Percentiles rank a stretch among this genome's conserved stretches.
Evolutionary conservation across 2,113 vertebrate species (phyloP).

Genomic region (Lampris incognitus): DNA sequence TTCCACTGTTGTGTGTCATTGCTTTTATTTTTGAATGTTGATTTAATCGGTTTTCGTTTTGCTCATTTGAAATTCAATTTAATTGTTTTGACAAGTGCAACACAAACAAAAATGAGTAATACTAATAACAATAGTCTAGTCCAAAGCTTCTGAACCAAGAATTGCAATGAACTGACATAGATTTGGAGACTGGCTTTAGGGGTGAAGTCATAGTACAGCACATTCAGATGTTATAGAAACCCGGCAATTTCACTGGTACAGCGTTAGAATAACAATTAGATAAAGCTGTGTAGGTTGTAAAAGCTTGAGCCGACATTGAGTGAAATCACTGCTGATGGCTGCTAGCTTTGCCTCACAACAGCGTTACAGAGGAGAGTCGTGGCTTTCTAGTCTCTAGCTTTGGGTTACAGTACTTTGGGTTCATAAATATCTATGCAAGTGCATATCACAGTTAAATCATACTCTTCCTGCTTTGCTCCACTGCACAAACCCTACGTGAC

Average conservation of each 20-base stretch:
- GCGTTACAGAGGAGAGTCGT: slow-evolving; percentile 16
- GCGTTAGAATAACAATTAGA: slow-evolving; percentile 26
- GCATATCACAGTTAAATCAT: slow-evolving; percentile 16
- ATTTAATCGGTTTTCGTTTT: not conserved
- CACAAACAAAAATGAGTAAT: too few species aligned
- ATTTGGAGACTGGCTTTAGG: slow-evolving; percentile 12
- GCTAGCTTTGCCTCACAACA: slow-evolving; percentile 22
- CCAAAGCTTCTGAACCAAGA: not conserved
- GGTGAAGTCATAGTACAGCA: not conserved
- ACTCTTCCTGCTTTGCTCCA: slow-evolving; percentile 26
- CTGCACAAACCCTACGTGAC: slow-evolving; percentile 17
- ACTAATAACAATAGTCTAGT: slow-evolving; percentile 6
- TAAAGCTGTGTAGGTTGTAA: slow-evolving; percentile 19
- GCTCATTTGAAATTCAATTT: too few species aligned
- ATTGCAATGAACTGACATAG: slow-evolving; percentile 4
- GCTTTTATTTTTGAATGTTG: not conserved
- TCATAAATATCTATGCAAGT: slow-evolving; percentile 5
- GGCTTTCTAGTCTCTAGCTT: not conserved
- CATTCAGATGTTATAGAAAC: not conserved
- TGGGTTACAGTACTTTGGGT: not conserved
- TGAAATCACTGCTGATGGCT: slow-evolving; percentile 1
- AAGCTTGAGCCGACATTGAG: slow-evolving; percentile 1
- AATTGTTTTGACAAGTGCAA: too few species aligned
- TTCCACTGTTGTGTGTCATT: not conserved
- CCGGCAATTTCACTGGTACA: slow-evolving; percentile 23